Evolutionary conservation across 2,797 vertebrate species (phyloP), one percentile per base, ranked within the genome.

Genomic region (Geotrypetes seraphini): DNA sequence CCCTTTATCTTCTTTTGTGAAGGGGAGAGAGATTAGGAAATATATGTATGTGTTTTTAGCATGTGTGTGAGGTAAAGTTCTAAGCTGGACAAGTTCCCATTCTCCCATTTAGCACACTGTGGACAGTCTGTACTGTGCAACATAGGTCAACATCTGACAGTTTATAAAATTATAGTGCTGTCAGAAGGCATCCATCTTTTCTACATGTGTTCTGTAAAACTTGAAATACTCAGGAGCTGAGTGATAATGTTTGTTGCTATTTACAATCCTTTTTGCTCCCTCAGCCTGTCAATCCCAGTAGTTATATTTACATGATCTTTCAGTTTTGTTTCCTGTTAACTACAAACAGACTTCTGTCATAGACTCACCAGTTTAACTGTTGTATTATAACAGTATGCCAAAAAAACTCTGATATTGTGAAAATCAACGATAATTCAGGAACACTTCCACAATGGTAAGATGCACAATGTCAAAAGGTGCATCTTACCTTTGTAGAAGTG

Each of bases 351-450:
- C 63, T 77, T 78, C 71, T 66, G 75, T 83, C 80, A 68, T 81
- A 81, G 73, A 74, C 65, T 80, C 74, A 76, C 76, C 67, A 74
- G 71, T 78, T 82, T 79, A 84, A 79, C 80, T 81, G 71, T 82
- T 80, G 79, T 86, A 83, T 78, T 77, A 78, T 75, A 81, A 78
- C 84, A 86, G 86, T 86, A 86, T 89, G n/a, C n/a, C n/a, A n/a
- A n/a, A n/a, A n/a, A n/a, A n/a, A n/a, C n/a, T n/a, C n/a, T n/a
- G n/a, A n/a, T n/a, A n/a, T n/a, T n/a, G n/a, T n/a, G n/a, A n/a
- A n/a, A n/a, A n/a, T n/a, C n/a, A n/a, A n/a, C n/a, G n/a, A n/a
- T n/a, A n/a, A n/a, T n/a, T n/a, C n/a, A n/a, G n/a, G n/a, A n/a
- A n/a, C n/a, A n/a, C n/a, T n/a, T n/a, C n/a, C n/a, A n/a, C n/a